Evolutionary conservation across 1,140 invertebrate genomes (phyloP), one percentile per base, ranked within the genome.

Genomic region (Caligus rogercresseyi): DNA sequence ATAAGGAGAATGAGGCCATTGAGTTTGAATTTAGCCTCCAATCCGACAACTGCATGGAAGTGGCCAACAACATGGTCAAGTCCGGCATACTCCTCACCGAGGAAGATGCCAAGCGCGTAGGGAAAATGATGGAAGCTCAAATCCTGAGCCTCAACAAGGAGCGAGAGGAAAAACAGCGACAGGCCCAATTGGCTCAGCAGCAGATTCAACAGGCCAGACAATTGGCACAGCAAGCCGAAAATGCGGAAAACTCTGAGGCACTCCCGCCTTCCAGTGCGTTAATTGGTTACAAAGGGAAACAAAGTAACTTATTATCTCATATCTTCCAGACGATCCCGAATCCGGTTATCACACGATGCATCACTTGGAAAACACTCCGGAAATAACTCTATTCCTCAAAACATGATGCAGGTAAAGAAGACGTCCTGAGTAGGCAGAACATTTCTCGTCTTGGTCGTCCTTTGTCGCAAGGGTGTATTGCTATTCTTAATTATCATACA

Each of bases 1-100:
- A 98, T 72, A 96, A 97, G 72, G 93, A 98, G 75, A 98, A 98
- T 75, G 95, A 99, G 76, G 95, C 94, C 7, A 96, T 99, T 69
- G 92, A 98, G 74, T 98, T 98, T 78, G 91, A 95, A 67, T 98
- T 96, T 77, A 89, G 97, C 74, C 85, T 97, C 65, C 81, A 84
- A 67, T 80, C 78, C 61, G 95, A 99, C 73, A 86, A 91, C 71
- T 87, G 89, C 65, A 90, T 98, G 70, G 87, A 92, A 71, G 87
- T 98, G 63, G 90, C 92, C 54, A 83, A 86, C 70, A 94, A 96
- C 75, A 95, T 98, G 93, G 82, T 61, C 57, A 66, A 23, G 20
- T 65, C 56, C 18, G 61, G 61, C 31, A 66, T 62, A 14, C 24
- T 63, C 15, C 19, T 51, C 1, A 25, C 65, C 1, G 57, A 64